Evolutionary conservation across 2,113 vertebrate genomes (phyloP), one percentile per base, ranked within the genome.

Genomic region (Atractosteus spatula): DNA sequence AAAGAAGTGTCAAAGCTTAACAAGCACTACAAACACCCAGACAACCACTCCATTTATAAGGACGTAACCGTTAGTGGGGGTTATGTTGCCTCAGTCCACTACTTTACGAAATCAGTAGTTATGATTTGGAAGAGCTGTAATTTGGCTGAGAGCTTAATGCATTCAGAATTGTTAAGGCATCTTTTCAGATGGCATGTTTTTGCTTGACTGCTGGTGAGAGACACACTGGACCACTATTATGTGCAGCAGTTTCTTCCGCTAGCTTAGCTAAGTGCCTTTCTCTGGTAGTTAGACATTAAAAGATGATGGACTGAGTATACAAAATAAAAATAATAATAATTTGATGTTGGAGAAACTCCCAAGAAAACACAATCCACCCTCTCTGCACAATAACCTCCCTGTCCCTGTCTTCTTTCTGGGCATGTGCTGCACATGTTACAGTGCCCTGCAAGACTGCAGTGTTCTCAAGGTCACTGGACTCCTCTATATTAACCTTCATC

Each of bases 201-300:
- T 68, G 55, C 68, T 72, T 70, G 65, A 78, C 72, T 42, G 63
- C 79, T 70, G 56, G 71, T 8, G 7, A 62, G 69, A 54, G 56
- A 69, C 5, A 6, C 29, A 82, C 79, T 71, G 81, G 80, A 78
- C 84, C 79, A 81, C 86, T 86, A 89, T 89, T 87, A 88, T 80
- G 80, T 80, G 80, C 82, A 85, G 79, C 78, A 71, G 78, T 87
- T 86, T 83, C 79, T 84, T 82, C 77, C 74, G 77, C 83, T 83
- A 82, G 85, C 87, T 89, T 88, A 87, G 81, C 80, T 87, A 90
- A 90, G 90, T 86, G 89, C 84, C 81, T 76, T 81, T 84, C 76
- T 84, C 87, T 88, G 85, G 81, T 83, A 86, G 81, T 82, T 71
- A 70, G 72, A 78, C 84, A 85, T 84, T 86, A 89, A 86, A 81